Percentiles rank a stretch among this genome's conserved stretches.
phyloP scores from a whole-genome alignment of 2,113 vertebrate species.

The Oreotragus oreotragus region DNA sequence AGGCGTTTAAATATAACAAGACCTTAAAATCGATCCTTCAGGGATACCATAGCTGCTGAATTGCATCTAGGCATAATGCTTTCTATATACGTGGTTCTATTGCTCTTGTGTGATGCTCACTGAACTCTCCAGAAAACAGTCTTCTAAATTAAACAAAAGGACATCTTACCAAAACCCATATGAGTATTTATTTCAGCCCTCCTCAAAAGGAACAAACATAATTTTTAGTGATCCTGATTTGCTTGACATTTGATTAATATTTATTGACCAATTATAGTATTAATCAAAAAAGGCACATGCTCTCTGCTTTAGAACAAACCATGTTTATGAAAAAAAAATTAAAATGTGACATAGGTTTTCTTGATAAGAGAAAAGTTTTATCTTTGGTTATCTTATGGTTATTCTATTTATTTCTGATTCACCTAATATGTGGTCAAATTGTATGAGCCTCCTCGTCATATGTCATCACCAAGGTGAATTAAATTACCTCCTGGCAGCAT shows the following conservation, averaged over 20 bases:
- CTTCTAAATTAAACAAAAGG: slow-evolving; percentile 28
- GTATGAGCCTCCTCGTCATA: neutral
- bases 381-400: neutral
- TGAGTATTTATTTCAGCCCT: neutral
- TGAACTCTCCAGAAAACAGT: neutral
- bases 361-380: neutral
- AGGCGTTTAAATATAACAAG: slow-evolving; percentile 50
- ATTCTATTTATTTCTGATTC: neutral
- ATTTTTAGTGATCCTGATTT: neutral
- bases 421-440: neutral
- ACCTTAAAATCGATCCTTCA: slow-evolving; percentile 2
- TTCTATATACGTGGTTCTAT: slow-evolving; percentile 8
- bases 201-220: neutral
- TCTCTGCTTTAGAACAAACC: neutral
- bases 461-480: slow-evolving; percentile 21
- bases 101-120: neutral
- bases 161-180: neutral
- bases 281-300: neutral
- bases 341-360: neutral
- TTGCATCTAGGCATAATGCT: neutral
- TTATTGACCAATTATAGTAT: neutral
- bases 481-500: neutral
- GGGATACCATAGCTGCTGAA: neutral
- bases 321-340: neutral
- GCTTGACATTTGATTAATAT: neutral